Percentiles rank a stretch among this genome's conserved stretches.
phyloP scores from a whole-genome alignment of 2,888 invertebrate genomes.

The Lasioglossum vierecki region DNA sequence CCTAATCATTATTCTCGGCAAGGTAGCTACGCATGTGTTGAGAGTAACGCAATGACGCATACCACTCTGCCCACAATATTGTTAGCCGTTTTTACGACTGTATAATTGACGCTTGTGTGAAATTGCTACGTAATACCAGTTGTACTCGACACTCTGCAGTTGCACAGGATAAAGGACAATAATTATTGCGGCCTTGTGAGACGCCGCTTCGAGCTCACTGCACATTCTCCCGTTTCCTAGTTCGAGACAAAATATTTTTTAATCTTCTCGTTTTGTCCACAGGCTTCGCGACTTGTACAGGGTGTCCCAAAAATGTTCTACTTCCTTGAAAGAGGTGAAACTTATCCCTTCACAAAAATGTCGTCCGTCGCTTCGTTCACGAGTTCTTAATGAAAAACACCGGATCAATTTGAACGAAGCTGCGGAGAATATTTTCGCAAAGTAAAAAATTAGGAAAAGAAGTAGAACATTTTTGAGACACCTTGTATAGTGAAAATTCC shows the following conservation, averaged over 20 bases:
- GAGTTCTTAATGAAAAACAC: too few relatives aligned
- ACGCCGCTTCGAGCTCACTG: background rate
- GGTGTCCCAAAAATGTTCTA: too few relatives aligned
- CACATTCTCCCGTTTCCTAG: background rate
- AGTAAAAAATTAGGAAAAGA: too few relatives aligned
- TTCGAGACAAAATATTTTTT: background rate
- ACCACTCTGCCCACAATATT: conserved; percentile 7
- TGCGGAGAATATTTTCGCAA: too few relatives aligned
- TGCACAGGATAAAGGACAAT: conserved; percentile 1
- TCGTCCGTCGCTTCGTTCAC: too few relatives aligned
- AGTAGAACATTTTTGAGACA: too few relatives aligned
- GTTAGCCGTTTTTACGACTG: background rate
- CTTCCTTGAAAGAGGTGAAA: too few relatives aligned
- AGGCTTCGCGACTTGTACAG: too few relatives aligned
- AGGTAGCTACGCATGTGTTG: background rate
- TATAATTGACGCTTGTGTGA: conserved; percentile 8
- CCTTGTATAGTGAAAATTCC: background rate
- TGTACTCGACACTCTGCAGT: background rate
- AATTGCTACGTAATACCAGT: background rate
- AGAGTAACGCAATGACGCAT: conserved; percentile 5
- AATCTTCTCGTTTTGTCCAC: background rate
- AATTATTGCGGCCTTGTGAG: background rate
- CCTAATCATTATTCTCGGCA: conserved; percentile 27
- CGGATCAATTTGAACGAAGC: too few relatives aligned
- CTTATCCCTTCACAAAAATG: too few relatives aligned